These are phyloP conservation scores for Centropristis striata DNA, from an alignment of 2,113 vertebrate species.

Conservation along the genomic window DNA sequence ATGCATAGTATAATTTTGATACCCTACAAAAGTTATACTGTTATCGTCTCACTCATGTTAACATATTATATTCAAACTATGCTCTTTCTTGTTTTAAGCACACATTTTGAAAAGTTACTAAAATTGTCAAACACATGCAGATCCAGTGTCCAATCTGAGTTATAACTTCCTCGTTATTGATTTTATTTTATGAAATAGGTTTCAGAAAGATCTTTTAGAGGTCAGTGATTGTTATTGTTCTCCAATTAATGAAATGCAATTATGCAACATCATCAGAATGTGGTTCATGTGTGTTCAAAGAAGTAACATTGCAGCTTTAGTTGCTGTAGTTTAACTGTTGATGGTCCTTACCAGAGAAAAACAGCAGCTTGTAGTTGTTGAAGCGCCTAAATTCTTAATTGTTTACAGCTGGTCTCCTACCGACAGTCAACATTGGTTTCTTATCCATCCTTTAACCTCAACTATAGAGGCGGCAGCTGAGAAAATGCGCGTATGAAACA, in stretches of 20 bases:
- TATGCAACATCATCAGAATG: slow-evolving; percentile 3
- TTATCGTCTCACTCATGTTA: too few relatives aligned
- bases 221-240: slow-evolving; percentile 8
- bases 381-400: too few relatives aligned
- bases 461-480: not conserved
- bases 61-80: not conserved
- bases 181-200: slow-evolving; percentile 1
- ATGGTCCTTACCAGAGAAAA: not conserved
- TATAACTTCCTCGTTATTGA: not conserved
- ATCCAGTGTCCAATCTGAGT: not conserved
- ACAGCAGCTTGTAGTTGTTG: not conserved
- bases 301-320: not conserved
- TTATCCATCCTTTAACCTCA: not conserved
- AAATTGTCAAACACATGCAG: not conserved
- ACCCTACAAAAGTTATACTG: not conserved
- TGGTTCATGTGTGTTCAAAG: slow-evolving; percentile 1
- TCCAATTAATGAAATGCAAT: not conserved
- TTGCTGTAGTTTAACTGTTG: not conserved
- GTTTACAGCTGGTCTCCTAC: not conserved
- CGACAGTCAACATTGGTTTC: not conserved
- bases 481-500: not conserved
- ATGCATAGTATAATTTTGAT: not conserved
- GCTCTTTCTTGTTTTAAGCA: not conserved
- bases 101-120: not conserved
- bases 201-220: not conserved